Evolutionary conservation across 1,140 invertebrate genomes (phyloP).

Genomic region (Panulirus ornatus): DNA sequence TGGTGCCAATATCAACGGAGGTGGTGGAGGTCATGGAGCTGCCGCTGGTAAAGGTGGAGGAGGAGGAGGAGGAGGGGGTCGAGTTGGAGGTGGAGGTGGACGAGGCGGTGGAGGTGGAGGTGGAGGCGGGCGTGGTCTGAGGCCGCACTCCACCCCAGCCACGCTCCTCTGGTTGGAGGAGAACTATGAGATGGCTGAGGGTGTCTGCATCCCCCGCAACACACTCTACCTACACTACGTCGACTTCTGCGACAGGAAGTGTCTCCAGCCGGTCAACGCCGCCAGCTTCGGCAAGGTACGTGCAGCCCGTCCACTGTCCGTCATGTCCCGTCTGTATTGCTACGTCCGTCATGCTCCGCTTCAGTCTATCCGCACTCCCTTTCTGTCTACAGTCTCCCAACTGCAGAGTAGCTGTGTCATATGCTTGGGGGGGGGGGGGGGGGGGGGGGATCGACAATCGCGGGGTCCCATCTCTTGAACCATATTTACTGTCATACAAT

Average conservation of each 20-base stretch:
- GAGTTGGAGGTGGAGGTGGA: constrained; percentile 17
- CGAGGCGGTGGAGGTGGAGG: neutral
- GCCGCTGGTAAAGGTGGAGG: neutral
- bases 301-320: no score
- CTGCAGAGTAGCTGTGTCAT: no score
- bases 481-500: no score
- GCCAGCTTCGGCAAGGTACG: constrained; percentile 82
- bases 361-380: no score
- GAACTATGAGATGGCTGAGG: constrained; percentile 82
- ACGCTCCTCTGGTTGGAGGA: constrained; percentile 82
- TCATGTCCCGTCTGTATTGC: no score
- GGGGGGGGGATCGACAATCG: no score
- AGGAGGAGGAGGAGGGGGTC: constrained; percentile 13
- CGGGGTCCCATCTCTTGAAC: no score
- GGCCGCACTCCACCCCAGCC: constrained; percentile 81
- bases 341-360: no score
- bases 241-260: constrained; percentile 80
- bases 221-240: constrained; percentile 82
- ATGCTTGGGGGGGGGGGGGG: no score
- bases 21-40: neutral
- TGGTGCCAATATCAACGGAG: neutral
- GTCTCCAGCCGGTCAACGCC: constrained; percentile 81
- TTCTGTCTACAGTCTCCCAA: no score
- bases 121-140: constrained; percentile 65
- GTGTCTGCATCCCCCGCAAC: constrained; percentile 82